Percentiles rank a stretch among this genome's conserved stretches.
Conservation (phyloP, 2,797 vertebrate species). For the Dipus sagitta region DNA sequence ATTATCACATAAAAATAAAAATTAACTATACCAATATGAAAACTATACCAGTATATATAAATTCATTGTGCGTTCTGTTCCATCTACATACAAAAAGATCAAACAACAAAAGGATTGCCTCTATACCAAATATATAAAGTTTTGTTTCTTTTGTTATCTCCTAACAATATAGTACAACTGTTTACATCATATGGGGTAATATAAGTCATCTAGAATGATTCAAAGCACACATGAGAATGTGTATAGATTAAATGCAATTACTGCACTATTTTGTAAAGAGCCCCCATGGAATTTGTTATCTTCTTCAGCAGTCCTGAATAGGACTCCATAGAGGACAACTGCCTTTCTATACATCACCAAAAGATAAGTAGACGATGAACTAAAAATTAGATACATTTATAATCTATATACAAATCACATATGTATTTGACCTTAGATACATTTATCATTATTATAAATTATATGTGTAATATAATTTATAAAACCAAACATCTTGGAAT, state of each 20-base stretch:
- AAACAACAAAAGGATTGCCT: not conserved
- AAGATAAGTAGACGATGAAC: not conserved
- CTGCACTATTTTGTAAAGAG: not conserved
- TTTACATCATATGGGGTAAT: not conserved
- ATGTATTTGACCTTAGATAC: too few species aligned
- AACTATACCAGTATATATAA: not conserved
- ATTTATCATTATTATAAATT: too few species aligned
- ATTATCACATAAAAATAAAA: not conserved
- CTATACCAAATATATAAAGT: not conserved
- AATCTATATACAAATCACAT: too few species aligned
- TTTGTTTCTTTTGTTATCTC: not conserved
- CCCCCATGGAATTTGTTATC: too few species aligned
- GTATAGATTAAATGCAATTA: not conserved
- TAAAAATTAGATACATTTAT: not conserved
- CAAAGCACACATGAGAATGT: too few species aligned
- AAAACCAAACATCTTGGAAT: not conserved
- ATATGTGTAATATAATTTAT: not conserved
- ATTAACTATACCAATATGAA: not conserved
- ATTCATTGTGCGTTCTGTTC: not conserved
- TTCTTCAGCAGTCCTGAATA: too few species aligned
- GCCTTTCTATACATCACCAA: not conserved
- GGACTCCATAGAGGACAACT: not conserved
- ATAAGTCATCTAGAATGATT: not conserved
- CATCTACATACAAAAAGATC: not conserved
- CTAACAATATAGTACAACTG: not conserved